These are phyloP conservation scores for Mohoua ochrocephala DNA, from an alignment of 2,113 vertebrate genomes.

Conservation along the genomic window DNA sequence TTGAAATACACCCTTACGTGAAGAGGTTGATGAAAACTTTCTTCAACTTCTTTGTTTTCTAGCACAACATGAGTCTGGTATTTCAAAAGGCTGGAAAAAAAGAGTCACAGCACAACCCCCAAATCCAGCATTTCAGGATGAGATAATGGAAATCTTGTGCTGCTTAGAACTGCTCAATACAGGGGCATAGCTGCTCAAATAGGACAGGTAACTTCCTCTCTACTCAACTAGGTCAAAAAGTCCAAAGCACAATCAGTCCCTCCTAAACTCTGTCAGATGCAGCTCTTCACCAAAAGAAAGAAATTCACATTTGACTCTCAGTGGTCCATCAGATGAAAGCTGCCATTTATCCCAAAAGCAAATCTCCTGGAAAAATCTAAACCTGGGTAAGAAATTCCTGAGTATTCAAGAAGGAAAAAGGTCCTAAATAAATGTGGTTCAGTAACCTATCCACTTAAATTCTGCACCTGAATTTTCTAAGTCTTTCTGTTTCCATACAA, in stretches of 20 bases:
- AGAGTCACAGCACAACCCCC: not conserved
- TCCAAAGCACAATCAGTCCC: not conserved
- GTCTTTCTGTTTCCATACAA: not conserved
- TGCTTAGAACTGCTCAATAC: not conserved
- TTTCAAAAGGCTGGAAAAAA: not conserved
- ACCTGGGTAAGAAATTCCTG: not conserved
- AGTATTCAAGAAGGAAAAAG: not conserved
- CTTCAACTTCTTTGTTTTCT: slow-evolving; percentile 15
- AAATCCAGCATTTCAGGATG: not conserved
- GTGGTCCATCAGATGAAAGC: not conserved
- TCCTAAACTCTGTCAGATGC: not conserved
- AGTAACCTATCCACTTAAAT: not conserved
- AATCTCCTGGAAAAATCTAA: not conserved
- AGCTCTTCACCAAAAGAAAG: not conserved
- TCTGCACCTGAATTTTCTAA: not conserved
- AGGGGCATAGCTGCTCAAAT: not conserved
- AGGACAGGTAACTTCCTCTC: not conserved
- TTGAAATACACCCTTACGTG: not conserved
- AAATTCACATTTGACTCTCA: not conserved
- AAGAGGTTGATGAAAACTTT: slow-evolving; percentile 21
- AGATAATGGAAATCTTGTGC: not conserved
- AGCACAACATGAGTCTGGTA: not conserved
- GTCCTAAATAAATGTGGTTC: not conserved
- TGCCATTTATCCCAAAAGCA: not conserved
- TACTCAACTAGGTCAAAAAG: not conserved